Evolutionary conservation across 2,888 invertebrate genomes (phyloP).

Genomic region (Hipparchia semele): DNA sequence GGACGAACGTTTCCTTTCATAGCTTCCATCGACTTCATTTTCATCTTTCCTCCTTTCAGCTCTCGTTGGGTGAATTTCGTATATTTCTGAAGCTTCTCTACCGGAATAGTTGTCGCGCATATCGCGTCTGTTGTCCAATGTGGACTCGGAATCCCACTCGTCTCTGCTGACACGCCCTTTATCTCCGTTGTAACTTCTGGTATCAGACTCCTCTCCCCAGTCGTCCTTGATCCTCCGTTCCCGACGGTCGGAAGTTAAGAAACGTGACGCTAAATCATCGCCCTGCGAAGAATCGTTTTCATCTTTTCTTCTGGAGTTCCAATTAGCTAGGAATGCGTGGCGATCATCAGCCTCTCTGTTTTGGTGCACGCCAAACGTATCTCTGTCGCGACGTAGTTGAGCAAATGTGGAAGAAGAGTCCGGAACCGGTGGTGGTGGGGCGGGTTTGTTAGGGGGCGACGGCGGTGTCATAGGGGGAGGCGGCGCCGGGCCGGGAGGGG

Average conservation of each 20-base stretch:
- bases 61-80: conserved; percentile 71
- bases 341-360: conserved; percentile 83
- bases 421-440: conserved; percentile 85
- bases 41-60: conserved; percentile 67
- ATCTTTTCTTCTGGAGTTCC: conserved; percentile 74
- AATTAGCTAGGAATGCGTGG: conserved; percentile 77
- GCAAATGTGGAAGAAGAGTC: conserved; percentile 85
- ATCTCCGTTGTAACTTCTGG: conserved; percentile 65
- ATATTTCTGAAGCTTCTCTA: conserved; percentile 74
- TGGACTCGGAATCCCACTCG: conserved; percentile 79
- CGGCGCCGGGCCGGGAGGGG: conserved; percentile 84
- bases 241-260: conserved; percentile 69
- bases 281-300: conserved; percentile 65
- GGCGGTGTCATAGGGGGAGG: conserved; percentile 85
- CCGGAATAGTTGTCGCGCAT: conserved; percentile 70
- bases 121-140: conserved; percentile 62
- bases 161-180: conserved; percentile 64
- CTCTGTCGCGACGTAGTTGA: conserved; percentile 86
- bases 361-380: conserved; percentile 89
- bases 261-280: conserved; percentile 72
- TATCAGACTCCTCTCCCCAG: conserved; percentile 75
- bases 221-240: conserved; percentile 64
- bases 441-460: conserved; percentile 78
- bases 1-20: conserved; percentile 66
- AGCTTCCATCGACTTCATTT: conserved; percentile 63